Conservation (phyloP, 2,888 invertebrate genomes). For the Metopia argyrocephala region DNA sequence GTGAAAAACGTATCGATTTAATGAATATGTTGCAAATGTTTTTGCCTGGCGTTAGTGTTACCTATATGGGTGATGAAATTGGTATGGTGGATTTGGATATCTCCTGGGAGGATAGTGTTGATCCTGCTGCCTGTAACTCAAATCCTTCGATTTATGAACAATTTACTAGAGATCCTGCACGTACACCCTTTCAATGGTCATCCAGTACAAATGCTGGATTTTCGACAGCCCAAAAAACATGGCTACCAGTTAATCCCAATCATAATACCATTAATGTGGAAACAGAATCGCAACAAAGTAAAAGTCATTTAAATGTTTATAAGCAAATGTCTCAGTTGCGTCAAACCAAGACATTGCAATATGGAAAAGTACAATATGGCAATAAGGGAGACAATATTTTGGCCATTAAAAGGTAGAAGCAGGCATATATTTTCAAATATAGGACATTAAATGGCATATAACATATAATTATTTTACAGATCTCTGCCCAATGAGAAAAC, state of each 20-base stretch:
- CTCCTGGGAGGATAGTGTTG: constrained; percentile 81
- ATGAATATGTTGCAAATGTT: constrained; percentile 86
- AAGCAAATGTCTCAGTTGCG: constrained; percentile 80
- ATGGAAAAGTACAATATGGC: constrained; percentile 70
- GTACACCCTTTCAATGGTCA: constrained; percentile 84
- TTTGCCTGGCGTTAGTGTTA: constrained; percentile 82
- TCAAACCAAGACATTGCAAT: constrained; percentile 70
- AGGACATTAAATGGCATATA: background rate
- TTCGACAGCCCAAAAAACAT: constrained; percentile 72
- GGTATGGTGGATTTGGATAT: constrained; percentile 79
- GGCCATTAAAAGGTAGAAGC: constrained; percentile 71
- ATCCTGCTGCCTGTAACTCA: constrained; percentile 80
- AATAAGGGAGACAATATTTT: constrained; percentile 72
- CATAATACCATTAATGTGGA: constrained; percentile 82
- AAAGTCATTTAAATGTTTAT: constrained; percentile 82
- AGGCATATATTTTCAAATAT: background rate
- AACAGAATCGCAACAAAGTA: constrained; percentile 76
- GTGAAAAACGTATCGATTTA: constrained; percentile 84
- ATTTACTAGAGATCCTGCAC: constrained; percentile 82
- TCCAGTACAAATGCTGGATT: constrained; percentile 75
- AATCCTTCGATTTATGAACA: constrained; percentile 80
- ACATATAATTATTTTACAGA: constrained; percentile 37
- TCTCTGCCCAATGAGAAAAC: constrained; percentile 71
- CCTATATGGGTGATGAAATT: constrained; percentile 80
- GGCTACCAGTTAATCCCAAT: constrained; percentile 80